Percentiles rank a stretch among this genome's conserved stretches.
Conservation (phyloP, 2,797 vertebrate species). For the Tenualosa ilisha region DNA sequence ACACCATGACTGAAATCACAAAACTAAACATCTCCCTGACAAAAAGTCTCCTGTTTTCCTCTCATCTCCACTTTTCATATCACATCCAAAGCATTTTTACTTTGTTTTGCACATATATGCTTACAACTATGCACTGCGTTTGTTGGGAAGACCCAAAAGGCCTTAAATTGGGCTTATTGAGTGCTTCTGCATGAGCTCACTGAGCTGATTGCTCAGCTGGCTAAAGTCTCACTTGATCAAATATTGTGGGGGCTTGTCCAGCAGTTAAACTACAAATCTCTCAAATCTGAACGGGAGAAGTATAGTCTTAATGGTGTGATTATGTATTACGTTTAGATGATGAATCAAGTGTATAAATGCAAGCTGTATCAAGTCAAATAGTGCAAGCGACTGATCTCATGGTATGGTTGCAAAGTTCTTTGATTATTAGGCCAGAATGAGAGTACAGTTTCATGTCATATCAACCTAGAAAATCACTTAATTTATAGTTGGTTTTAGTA, state of each 20-base stretch:
- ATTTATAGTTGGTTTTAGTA: too few relatives aligned
- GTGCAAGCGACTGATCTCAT: too few relatives aligned
- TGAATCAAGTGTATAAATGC: too few relatives aligned
- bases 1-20: constrained; percentile 54
- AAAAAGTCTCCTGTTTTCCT: neutral
- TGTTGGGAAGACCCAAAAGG: neutral
- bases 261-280: neutral
- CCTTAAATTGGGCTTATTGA: neutral
- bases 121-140: neutral
- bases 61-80: neutral
- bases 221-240: neutral
- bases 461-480: too few relatives aligned
- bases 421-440: too few relatives aligned
- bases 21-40: constrained; percentile 49
- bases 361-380: too few relatives aligned
- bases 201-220: neutral
- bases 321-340: too few relatives aligned
- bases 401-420: too few relatives aligned
- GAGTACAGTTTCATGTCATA: too few relatives aligned
- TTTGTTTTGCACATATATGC: neutral
- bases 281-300: too few relatives aligned
- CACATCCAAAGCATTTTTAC: neutral
- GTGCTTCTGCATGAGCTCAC: neutral
- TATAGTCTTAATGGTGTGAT: too few relatives aligned
- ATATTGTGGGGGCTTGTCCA: neutral